These are phyloP conservation scores for Neomonachus schauinslandi DNA, from an alignment of 2,113 vertebrate genomes.

Conservation along the genomic window DNA sequence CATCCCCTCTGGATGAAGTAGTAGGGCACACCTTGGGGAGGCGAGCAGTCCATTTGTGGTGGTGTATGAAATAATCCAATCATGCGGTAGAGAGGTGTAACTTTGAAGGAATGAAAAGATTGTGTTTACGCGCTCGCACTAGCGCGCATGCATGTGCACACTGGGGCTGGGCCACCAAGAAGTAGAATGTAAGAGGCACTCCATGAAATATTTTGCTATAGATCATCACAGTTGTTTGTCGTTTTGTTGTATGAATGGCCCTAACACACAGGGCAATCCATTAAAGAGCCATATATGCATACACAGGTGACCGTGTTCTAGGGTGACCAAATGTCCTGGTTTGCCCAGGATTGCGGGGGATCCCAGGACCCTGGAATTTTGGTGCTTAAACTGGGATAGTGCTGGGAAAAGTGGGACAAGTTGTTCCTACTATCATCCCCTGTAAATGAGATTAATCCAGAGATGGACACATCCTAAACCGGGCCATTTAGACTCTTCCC, in stretches of 20 bases:
- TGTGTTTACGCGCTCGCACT: neutral
- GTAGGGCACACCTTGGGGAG: neutral
- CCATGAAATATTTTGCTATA: neutral
- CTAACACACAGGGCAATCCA: neutral
- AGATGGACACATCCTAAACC: neutral
- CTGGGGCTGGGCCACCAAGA: neutral
- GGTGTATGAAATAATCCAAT: neutral
- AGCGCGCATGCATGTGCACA: too few species aligned
- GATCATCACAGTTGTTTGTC: neutral
- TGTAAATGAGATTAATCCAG: neutral
- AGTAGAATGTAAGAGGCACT: neutral
- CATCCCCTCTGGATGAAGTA: neutral
- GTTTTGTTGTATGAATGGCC: neutral
- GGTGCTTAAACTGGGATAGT: neutral
- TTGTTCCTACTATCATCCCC: neutral
- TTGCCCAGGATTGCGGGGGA: neutral
- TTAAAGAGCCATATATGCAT: neutral
- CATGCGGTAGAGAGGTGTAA: too few species aligned
- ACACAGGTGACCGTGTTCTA: neutral
- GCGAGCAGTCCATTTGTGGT: neutral
- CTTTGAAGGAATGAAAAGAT: neutral
- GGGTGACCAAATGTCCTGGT: neutral
- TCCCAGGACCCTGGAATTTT: neutral
- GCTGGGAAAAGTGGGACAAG: neutral
- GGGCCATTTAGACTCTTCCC: neutral